Conservation (phyloP, 2,888 invertebrate species). For the Resseliella maxima region DNA sequence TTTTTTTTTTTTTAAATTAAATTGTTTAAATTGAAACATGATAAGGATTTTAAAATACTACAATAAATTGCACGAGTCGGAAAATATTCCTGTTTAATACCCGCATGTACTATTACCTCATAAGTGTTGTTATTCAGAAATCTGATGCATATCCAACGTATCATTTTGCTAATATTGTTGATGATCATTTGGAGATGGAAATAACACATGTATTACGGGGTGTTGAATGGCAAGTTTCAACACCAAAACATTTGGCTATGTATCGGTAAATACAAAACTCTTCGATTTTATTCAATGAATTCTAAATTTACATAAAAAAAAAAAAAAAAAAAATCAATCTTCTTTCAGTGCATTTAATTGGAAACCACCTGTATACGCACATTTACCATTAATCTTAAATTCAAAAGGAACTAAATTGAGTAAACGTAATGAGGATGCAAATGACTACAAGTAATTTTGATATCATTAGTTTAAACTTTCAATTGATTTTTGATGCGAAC, state of each 20-base stretch:
- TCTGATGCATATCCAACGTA: slow-evolving; percentile 96
- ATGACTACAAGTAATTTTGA: slow-evolving; percentile 70
- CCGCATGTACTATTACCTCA: no score
- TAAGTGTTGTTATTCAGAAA: slow-evolving; percentile 93
- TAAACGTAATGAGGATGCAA: slow-evolving; percentile 90
- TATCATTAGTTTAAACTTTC: neutral
- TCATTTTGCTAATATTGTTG: slow-evolving; percentile 97
- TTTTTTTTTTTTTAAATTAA: no score
- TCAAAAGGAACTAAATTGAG: slow-evolving; percentile 93
- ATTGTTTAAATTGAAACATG: no score
- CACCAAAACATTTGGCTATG: slow-evolving; percentile 92
- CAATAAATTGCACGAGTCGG: no score
- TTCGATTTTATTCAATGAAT: neutral
- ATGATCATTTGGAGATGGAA: slow-evolving; percentile 94
- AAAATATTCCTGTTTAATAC: no score
- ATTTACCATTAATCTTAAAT: slow-evolving; percentile 91
- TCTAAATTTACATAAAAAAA: neutral
- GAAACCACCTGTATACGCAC: slow-evolving; percentile 88
- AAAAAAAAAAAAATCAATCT: neutral
- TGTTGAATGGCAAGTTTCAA: slow-evolving; percentile 97
- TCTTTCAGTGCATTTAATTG: slow-evolving; percentile 82
- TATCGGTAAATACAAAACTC: slow-evolving; percentile 74
- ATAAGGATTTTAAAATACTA: no score
- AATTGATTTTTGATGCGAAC: neutral
- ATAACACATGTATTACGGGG: slow-evolving; percentile 95